These are phyloP conservation scores for Ophraella communa DNA, from an alignment of 2,888 invertebrate species.

Conservation along the genomic window DNA sequence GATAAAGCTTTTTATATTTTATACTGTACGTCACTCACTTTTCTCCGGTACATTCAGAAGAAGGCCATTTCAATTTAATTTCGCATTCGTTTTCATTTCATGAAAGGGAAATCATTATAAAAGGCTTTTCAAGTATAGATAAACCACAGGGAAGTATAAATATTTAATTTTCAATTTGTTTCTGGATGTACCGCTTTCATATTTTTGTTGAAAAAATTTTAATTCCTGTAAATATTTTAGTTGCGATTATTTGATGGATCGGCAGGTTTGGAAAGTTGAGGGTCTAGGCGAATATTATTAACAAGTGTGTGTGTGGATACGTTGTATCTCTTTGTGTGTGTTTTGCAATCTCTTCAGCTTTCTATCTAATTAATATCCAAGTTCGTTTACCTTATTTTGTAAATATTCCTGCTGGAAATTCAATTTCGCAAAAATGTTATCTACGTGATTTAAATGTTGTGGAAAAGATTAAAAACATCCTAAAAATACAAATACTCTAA, in stretches of 20 bases:
- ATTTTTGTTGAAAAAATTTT: conserved; percentile 20
- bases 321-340: too few relatives aligned
- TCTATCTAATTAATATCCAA: neutral
- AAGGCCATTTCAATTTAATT: conserved; percentile 14
- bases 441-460: too few relatives aligned
- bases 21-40: conserved; percentile 12
- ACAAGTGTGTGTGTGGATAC: neutral
- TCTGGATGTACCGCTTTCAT: conserved; percentile 5
- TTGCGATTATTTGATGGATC: conserved; percentile 18
- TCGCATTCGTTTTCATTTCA: conserved; percentile 18
- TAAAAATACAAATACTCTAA: too few relatives aligned
- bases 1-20: conserved; percentile 9
- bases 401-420: too few relatives aligned
- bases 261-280: neutral
- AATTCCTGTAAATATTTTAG: conserved; percentile 11
- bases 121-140: conserved; percentile 23
- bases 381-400: neutral
- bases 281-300: neutral
- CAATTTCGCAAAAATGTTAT: too few relatives aligned
- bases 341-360: neutral
- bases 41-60: conserved; percentile 8
- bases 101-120: conserved; percentile 25
- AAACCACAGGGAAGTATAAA: conserved; percentile 14
- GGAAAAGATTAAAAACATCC: too few relatives aligned
- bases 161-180: conserved; percentile 26